A percentile compares a stretch with the other conserved stretches of the same genome.
These are phyloP conservation scores for Stictocephala bisonia DNA, from an alignment of 2,888 invertebrate genomes.

Conservation along the genomic window DNA sequence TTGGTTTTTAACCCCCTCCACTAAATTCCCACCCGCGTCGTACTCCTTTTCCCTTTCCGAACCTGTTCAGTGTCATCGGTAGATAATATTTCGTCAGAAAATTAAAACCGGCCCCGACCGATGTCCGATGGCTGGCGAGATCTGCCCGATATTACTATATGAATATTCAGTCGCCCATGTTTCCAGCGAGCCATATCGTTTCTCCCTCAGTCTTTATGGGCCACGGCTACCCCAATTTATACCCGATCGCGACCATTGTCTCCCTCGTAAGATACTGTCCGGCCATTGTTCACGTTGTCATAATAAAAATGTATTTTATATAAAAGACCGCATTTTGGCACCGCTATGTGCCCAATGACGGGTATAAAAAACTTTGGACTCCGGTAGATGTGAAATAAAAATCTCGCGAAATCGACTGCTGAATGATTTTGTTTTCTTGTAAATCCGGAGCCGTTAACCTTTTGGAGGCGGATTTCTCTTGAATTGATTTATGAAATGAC, in stretches of 20 bases:
- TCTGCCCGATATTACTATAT: too few species aligned
- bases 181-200: conserved; percentile 9
- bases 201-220: conserved; percentile 20
- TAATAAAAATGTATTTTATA: conserved; percentile 36
- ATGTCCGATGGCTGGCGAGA: background rate
- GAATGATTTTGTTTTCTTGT: conserved; percentile 25
- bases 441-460: too few species aligned
- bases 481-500: too few species aligned
- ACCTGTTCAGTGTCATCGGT: background rate
- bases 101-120: conserved; percentile 33
- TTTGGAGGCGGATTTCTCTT: too few species aligned
- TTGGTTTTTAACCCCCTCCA: background rate
- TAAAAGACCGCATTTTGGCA: conserved; percentile 26
- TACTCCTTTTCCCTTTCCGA: background rate
- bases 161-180: conserved; percentile 23
- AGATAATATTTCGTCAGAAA: conserved; percentile 47
- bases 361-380: conserved; percentile 27
- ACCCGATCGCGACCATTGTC: conserved; percentile 33
- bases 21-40: too few species aligned
- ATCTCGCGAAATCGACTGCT: too few species aligned
- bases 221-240: conserved; percentile 38
- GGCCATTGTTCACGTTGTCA: conserved; percentile 35
- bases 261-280: conserved; percentile 11
- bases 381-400: too few species aligned
- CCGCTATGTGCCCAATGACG: conserved; percentile 25